Evolutionary conservation across 2,797 vertebrate genomes (phyloP).

Genomic region (Neoniphon sammara): DNA sequence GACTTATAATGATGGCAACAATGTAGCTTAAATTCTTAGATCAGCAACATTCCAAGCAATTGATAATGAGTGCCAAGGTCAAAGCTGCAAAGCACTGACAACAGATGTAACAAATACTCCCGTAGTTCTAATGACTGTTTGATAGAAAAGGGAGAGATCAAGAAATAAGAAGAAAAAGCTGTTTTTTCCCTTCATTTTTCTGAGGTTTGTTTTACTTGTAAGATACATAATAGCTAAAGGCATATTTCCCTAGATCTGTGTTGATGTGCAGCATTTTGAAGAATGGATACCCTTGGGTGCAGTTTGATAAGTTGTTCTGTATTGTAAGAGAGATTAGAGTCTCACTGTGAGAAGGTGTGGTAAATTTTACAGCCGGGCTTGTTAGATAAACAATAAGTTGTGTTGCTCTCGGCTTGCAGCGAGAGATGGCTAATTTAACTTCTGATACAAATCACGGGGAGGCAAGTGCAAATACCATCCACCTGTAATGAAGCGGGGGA

Average conservation of each 20-base stretch:
- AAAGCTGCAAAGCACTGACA: too few relatives aligned
- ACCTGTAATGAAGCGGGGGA: conserved; percentile 45
- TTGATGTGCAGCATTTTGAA: conserved; percentile 29
- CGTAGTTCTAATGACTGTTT: too few relatives aligned
- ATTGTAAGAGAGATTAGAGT: conserved; percentile 45
- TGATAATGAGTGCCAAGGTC: too few relatives aligned
- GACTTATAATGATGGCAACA: too few relatives aligned
- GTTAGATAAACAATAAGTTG: conserved; percentile 63
- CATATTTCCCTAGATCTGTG: conserved; percentile 44
- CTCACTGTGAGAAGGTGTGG: conserved; percentile 52
- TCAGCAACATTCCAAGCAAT: too few relatives aligned
- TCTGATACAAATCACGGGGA: conserved; percentile 56
- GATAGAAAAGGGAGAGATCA: neutral
- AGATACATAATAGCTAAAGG: conserved; percentile 24
- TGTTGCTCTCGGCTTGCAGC: conserved; percentile 43
- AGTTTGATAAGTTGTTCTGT: conserved; percentile 48
- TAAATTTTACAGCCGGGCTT: conserved; percentile 60
- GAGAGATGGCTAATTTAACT: conserved; percentile 63
- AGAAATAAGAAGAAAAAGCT: neutral
- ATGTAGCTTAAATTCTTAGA: too few relatives aligned
- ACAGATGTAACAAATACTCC: too few relatives aligned
- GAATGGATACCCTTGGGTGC: conserved; percentile 38
- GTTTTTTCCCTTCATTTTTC: conserved; percentile 28
- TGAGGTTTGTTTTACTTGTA: conserved; percentile 1
- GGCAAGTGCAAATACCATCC: conserved; percentile 56